Percentiles rank a stretch among this genome's conserved stretches.
phyloP scores from a whole-genome alignment of 2,797 vertebrate genomes.

The Crax fasciolata region DNA sequence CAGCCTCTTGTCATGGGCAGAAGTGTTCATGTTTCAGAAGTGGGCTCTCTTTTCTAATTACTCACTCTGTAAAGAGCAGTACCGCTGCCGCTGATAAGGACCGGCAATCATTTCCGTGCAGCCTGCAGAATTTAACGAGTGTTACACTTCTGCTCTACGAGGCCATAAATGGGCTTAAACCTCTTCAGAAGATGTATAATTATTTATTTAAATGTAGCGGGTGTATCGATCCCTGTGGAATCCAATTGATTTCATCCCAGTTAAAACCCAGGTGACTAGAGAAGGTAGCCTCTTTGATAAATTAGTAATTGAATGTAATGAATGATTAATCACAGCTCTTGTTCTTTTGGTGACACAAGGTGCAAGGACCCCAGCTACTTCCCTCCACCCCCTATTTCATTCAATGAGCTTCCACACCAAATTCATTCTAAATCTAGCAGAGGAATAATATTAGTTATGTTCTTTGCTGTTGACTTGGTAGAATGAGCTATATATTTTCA shows the following conservation, averaged over 20 bases:
- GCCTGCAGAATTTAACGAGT: not conserved
- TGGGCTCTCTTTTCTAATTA: slow-evolving; percentile 28
- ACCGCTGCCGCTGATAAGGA: not conserved
- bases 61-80: not conserved
- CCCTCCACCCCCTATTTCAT: not conserved
- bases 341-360: slow-evolving; percentile 18
- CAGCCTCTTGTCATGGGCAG: not conserved
- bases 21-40: not conserved
- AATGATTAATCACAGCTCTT: slow-evolving; percentile 7
- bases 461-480: not conserved
- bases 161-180: not conserved
- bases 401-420: not conserved
- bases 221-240: slow-evolving; percentile 11
- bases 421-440: not conserved
- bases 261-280: slow-evolving; percentile 46
- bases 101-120: not conserved
- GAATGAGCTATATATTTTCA: not conserved
- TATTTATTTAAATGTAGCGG: slow-evolving; percentile 48
- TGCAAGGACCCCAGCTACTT: slow-evolving; percentile 26
- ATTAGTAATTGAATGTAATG: slow-evolving; percentile 55
- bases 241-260: not conserved
- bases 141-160: not conserved
- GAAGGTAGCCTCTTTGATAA: slow-evolving; percentile 50
- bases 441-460: not conserved
- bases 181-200: not conserved